A percentile compares a stretch with the other conserved stretches of the same genome.
These are phyloP conservation scores for Neodon shergylaensis DNA, from an alignment of 2,113 vertebrate genomes.

Conservation along the genomic window DNA sequence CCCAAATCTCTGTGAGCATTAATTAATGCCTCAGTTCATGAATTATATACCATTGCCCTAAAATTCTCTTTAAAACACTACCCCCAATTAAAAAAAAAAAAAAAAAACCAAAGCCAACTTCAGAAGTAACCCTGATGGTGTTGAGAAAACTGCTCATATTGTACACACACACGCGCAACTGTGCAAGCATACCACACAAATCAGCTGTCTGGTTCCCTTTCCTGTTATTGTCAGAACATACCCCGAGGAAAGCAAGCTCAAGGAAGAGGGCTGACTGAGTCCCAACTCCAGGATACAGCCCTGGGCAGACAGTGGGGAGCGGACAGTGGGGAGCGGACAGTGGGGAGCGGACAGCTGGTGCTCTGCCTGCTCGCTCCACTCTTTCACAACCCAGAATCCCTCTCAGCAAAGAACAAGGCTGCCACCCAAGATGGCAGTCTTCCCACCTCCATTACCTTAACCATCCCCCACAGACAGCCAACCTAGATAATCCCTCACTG, in stretches of 20 bases:
- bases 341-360: background rate
- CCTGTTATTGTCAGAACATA: background rate
- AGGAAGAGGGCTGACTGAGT: too few relatives aligned
- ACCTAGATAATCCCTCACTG: background rate
- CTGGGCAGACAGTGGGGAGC: too few relatives aligned
- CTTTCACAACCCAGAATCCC: background rate
- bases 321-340: background rate
- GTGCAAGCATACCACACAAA: background rate
- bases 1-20: background rate
- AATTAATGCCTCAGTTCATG: background rate
- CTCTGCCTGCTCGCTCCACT: background rate
- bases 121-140: background rate
- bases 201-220: background rate
- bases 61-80: constrained; percentile 23
- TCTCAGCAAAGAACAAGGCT: background rate
- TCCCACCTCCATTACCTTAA: background rate
- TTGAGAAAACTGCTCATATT: background rate
- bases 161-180: background rate
- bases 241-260: background rate
- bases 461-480: background rate
- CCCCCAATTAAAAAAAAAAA: background rate
- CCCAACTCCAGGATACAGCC: background rate
- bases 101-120: background rate
- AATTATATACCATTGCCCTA: background rate
- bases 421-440: background rate